Percentiles rank a stretch among this genome's conserved stretches.
These are phyloP conservation scores for Lysiphlebus fabarum DNA, from an alignment of 1,140 invertebrate species.

Conservation along the genomic window DNA sequence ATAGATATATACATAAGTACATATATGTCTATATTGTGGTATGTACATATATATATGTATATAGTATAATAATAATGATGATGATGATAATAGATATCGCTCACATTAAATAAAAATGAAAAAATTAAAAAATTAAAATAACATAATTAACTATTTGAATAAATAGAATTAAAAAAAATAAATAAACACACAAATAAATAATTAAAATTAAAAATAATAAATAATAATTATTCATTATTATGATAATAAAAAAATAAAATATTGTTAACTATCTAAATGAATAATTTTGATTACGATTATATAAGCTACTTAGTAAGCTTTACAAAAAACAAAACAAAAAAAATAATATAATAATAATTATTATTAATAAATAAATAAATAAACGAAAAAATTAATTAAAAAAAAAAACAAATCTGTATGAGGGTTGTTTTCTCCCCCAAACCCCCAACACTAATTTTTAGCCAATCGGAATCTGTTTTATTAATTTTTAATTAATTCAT, in stretches of 20 bases:
- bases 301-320: slow-evolving; percentile 35
- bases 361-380: slow-evolving; percentile 13
- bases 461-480: slow-evolving; percentile 40
- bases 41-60: slow-evolving; percentile 26
- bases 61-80: slow-evolving; percentile 14
- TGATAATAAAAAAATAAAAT: slow-evolving; percentile 17
- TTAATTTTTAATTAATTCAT: slow-evolving; percentile 41
- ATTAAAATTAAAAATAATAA: slow-evolving; percentile 14
- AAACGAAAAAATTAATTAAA: slow-evolving; percentile 14
- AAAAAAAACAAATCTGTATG: slow-evolving; percentile 29
- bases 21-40: slow-evolving; percentile 29
- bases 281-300: slow-evolving; percentile 33
- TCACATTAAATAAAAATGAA: slow-evolving; percentile 22
- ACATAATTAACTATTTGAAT: slow-evolving; percentile 34
- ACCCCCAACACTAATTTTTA: slow-evolving; percentile 33
- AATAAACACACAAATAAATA: slow-evolving; percentile 2
- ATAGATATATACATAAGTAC: slow-evolving; percentile 32
- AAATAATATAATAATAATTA: no score
- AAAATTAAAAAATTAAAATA: slow-evolving; percentile 16
- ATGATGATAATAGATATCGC: slow-evolving; percentile 26
- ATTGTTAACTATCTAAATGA: slow-evolving; percentile 30
- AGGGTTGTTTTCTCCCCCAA: slow-evolving; percentile 18
- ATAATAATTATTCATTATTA: slow-evolving; percentile 21
- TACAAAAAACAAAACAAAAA: not conserved
- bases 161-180: not conserved